Base-by-base conservation (phyloP, 2,888 invertebrate species). In the Lasiommata megera region DNA sequence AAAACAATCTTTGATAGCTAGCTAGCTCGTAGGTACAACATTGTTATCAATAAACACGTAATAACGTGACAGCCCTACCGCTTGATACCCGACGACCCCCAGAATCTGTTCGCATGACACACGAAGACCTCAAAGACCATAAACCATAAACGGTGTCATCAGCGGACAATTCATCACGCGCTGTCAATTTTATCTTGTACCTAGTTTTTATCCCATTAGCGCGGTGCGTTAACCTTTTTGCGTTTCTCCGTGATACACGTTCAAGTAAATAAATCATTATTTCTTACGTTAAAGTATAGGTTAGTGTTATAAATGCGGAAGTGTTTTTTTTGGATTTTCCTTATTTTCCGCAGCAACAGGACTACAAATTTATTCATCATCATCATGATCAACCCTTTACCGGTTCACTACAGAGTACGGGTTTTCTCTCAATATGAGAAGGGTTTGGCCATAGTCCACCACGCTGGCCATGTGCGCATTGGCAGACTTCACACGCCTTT, bases 151-250 rank as follows among this genome's bases (percentile, higher is more conserved):
- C 63, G 67, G 77, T 75, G 67, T 69, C 74, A 80, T 82, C 81
- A 79, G 61, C 65, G 56, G 56, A 62, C 72, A 77, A 80, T 87
- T 76, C 73, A 85, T 88, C 85, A 85, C 78, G 65, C 64, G 64
- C 68, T 79, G 83, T 83, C 88, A 83, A 76, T 79, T 74, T 74
- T 86, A 86, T 88, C 85, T 67, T 66, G 65, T 68, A 34, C 31
- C 8, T 34, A 72, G 76, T 80, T 84, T 86, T 84, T 82, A 81
- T 78, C 76, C 74, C 73, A 70, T 71, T 73, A 72, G 68, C 69
- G 65, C 67, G 62, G 79, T 75, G 63, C 85, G 70, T 82, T 83
- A 81, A 85, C 86, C 85, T 86, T 82, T 82, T 80, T 79, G 72
- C 74, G 64, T 70, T 44, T 28, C 36, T 29, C 43, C 51, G 44